Base-by-base conservation (phyloP, 2,888 invertebrate species). In the Caenorhabditis virilis region DNA sequence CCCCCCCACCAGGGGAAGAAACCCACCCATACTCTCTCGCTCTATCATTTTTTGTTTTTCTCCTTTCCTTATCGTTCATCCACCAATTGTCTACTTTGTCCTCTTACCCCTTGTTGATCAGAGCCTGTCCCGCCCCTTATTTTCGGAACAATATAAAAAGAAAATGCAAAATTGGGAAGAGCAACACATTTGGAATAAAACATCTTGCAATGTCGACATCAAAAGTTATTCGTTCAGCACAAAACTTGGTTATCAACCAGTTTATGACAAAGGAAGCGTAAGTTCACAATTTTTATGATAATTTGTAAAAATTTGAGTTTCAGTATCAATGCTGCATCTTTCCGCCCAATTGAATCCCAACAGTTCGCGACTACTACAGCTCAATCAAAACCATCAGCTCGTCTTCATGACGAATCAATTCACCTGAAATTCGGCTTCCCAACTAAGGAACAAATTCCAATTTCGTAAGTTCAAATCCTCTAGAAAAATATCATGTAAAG, bases 221-320 rank as follows among this genome's bases (percentile, higher is more conserved):
- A 47, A 64, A 64, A 36, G 46, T 64, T 48, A 50, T 58, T 25
- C 54, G 64, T 47, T 54, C 42, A 20, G 54, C 58, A 41, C 58
- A 64, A 51, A 38, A 46, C n/a, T 41, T 45, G 9, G 64, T 58
- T 20, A 54, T 64, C 54, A 64, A 64, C 27, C 64, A 64, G 13
- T 64, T 58, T 43, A 64, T 64, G 64, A 64, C 64, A 6, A 25
- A 54, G 30, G 64, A 64, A 54, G 64, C 64, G 64, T 64, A 18
- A 64, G 64, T 64, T 47, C 18, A 6, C 36, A 4, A 20, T 22
- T n/a, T n/a, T n/a, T n/a, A n/a, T 45, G 26, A 23, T 15, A 26
- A 23, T 22, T 11, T 23, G 3, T 35, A 38, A 5, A 23, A n/a
- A 38, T 16, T 23, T 36, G 1, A 22, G 1, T 52, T 63, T 41